Percentiles rank a stretch among this genome's conserved stretches.
These are phyloP conservation scores for Menidia menidia DNA, from an alignment of 2,797 vertebrate species.

Conservation along the genomic window DNA sequence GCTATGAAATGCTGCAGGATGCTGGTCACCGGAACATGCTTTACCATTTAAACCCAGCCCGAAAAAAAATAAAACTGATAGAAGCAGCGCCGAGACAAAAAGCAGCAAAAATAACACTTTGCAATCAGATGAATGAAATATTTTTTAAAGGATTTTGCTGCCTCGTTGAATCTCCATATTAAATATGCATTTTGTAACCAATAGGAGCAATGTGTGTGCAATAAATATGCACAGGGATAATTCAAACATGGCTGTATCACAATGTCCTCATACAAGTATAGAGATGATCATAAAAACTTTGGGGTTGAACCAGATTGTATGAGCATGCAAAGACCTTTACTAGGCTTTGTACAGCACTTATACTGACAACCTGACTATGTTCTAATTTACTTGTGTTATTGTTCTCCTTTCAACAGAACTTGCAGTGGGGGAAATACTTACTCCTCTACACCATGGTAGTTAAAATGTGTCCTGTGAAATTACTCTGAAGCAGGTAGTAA, in stretches of 20 bases:
- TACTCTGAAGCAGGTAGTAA: background rate
- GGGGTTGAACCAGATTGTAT: constrained; percentile 2
- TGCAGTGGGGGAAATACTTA: no score
- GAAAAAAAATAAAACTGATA: background rate
- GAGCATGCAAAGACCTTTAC: background rate
- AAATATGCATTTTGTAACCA: constrained; percentile 9
- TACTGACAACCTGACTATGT: no score
- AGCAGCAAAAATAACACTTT: background rate
- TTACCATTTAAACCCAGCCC: background rate
- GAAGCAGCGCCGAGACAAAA: no score
- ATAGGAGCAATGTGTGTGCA: background rate
- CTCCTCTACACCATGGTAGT: no score
- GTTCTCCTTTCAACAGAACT: background rate
- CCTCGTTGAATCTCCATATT: background rate
- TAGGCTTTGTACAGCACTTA: background rate
- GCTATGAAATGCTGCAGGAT: constrained; percentile 45
- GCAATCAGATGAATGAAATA: no score
- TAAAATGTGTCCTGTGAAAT: no score
- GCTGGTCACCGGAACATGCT: constrained; percentile 19
- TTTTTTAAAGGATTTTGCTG: background rate
- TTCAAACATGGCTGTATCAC: background rate
- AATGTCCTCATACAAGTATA: background rate
- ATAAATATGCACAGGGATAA: background rate
- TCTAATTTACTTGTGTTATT: constrained; percentile 17
- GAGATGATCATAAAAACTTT: background rate